These are phyloP conservation scores for Clepsis dumicolana DNA, from an alignment of 2,888 invertebrate genomes.

Conservation along the genomic window DNA sequence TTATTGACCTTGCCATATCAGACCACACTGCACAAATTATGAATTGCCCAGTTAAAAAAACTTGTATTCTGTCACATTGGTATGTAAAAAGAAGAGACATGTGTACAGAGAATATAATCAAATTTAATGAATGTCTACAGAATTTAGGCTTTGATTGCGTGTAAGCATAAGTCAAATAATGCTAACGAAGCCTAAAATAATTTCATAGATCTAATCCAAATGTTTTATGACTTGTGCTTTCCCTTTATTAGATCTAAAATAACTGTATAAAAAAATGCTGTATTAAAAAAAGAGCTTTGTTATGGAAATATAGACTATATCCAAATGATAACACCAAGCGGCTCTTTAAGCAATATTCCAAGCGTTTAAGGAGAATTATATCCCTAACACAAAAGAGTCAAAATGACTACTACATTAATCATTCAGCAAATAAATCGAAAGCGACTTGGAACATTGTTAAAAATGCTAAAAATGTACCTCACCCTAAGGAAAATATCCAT, in stretches of 20 bases:
- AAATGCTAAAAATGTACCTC: not conserved
- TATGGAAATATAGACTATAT: conserved; percentile 23
- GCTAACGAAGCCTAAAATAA: no score
- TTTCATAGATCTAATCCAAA: conserved; percentile 11
- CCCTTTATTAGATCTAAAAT: conserved; percentile 21
- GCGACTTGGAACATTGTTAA: conserved; percentile 15
- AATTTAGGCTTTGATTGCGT: no score
- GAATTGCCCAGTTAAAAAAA: conserved; percentile 44
- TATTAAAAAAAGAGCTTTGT: conserved; percentile 8
- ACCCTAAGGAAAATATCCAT: conserved; percentile 6
- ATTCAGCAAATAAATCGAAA: conserved; percentile 1
- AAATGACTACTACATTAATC: conserved; percentile 9
- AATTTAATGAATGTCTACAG: conserved; percentile 41
- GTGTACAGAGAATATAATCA: conserved; percentile 41
- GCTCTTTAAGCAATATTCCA: conserved; percentile 6
- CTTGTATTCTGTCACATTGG: conserved; percentile 24
- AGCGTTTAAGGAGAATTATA: not conserved
- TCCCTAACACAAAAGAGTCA: conserved; percentile 1
- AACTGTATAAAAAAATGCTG: conserved; percentile 9
- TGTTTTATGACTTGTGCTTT: conserved; percentile 27
- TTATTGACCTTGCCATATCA: no score
- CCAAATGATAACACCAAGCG: not conserved
- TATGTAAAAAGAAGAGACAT: conserved; percentile 34
- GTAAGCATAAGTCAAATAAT: no score
- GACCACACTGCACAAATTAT: no score